Evolutionary conservation across 2,797 vertebrate genomes (phyloP), one percentile per base, ranked within the genome.

Genomic region (Silurus aristotelis): DNA sequence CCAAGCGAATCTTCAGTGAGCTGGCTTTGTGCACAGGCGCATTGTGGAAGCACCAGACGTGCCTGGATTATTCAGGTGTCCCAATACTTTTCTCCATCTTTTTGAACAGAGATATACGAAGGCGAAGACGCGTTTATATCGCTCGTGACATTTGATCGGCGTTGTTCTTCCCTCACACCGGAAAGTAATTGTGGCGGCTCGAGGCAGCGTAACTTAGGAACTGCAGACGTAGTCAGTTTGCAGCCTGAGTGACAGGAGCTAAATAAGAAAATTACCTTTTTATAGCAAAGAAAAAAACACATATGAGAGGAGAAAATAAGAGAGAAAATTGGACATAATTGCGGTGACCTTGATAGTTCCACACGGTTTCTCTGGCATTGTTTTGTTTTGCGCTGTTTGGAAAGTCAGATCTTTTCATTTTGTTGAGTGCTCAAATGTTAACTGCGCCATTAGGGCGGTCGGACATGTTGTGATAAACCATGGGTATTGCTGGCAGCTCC

Each of bases 401-500:
- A 83, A 85, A 83, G 86, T 87, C 86, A 78, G 67, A 86, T 82
- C 73, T 88, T 91, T 88, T 87, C 73, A 88, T 89, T 92, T 87
- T 83, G 86, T 79, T 56, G 78, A 88, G 83, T 83, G 84, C 84
- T 88, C 83, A 87, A 87, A 89, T 84, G 88, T 89, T 88, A 88
- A 85, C 87, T 87, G 84, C 87, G 71, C 87, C 82, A 89, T 91
- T 89, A 89, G 80, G 52, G 80, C 80, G 68, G 78, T 80, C 82
- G 82, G 87, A 85, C 85, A 84, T 89, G 88, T 87, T 89, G 88
- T 85, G 85, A 90, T 89, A 89, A 88, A 89, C 85, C 83, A 84
- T 19, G 38, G 82, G 73, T 82, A 88, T 84, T 56, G 85, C 86
- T 89, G 86, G 89, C 88, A 91, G 89, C 82, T 90, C 86, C 89